Evolutionary conservation across 2,113 vertebrate species (phyloP), one percentile per base, ranked within the genome.

Genomic region (Seriola aureovittata): DNA sequence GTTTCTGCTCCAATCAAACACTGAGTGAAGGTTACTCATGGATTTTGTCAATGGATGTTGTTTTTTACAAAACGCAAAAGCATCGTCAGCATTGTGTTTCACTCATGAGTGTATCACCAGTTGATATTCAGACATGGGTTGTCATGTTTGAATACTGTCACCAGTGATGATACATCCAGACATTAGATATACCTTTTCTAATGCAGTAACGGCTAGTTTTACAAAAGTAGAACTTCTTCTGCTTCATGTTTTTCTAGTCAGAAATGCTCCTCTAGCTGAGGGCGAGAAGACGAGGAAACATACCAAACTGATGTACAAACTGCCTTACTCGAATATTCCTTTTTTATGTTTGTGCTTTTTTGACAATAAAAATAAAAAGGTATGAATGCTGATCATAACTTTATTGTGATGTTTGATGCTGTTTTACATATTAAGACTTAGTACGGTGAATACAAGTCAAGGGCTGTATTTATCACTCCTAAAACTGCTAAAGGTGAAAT

Each of bases 341-440:
- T 95, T 95, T 94, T 93, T 94, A 93, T 93, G 90, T 94, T 93
- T 93, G 72, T 93, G 90, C 75, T 92, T 94, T 95, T 95, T 91
- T 90, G 89, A 94, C 80, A 46, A 44, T 89, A 89, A 90, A 75
- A 88, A 74, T 71, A 89, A 91, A 94, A 92, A 91, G 57, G 85
- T 91, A 80, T 91, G 85, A 90, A 89, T 88, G 72, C 71, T 69
- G 62, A 83, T 79, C 38, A 36, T 14, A 66, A 16, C 8, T 16
- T 36, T 82, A 23, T 59, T 0, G 0, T 46, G 62, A 13, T n/a
- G 59, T 74, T 54, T 70, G 11, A n/a, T 68, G 34, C 11, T 58
- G 17, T 16, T 38, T 74, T 34, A 12, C 54, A 23, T 54, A 8
- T 23, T 52, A 21, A 50, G 9, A 29, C 6, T 11, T 23, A 36